Base-by-base conservation (phyloP, 2,797 vertebrate species). In the Hirundo rustica region DNA sequence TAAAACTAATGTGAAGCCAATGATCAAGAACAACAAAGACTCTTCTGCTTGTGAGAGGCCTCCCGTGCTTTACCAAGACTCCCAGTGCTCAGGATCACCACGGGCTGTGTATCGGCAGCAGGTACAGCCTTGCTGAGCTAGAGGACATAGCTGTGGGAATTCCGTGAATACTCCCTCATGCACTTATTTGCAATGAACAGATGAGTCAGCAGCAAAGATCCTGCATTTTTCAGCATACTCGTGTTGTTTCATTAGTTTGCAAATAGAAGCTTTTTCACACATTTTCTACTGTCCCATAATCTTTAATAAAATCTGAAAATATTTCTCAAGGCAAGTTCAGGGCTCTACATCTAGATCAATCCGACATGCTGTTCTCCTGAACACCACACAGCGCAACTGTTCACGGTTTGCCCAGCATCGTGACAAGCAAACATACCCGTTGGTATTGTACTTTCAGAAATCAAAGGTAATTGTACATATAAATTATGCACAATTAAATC, bases 1-100 rank as follows among this genome's bases (percentile, higher is more conserved):
- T 5, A 7, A 76, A 73, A 70, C 14, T 67, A 61, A n/a, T 1
- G 1, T 54, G 32, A 74, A 16, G 17, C 3, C 4, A 77, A 26
- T 42, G 68, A 76, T 40, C 25, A 85, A 30, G 4, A 62, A 88
- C 9, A 26, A 11, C 14, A 62, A 62, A 45, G 27, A 27, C 66
- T 40, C 10, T 75, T 7, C 16, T 45, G 2, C 32, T 62, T 58
- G 6, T 44, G 17, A 54, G 40, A 26, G 16, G 7, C 40, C 9
- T 72, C 76, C 47, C 0, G 0, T 53, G 14, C 14, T 66, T 80
- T 22, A 50, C 13, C 9, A 58, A 23, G 7, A 16, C 13, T 91
- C 58, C 30, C 30, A 48, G 29, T 6, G 7, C 12, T 68, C 58
- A 75, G 21, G 30, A 78, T 18, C 44, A 42, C 36, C 0, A 0